A percentile compares a stretch with the other conserved stretches of the same genome.
phyloP scores from a whole-genome alignment of 2,113 vertebrate species.

The Gambusia affinis region DNA sequence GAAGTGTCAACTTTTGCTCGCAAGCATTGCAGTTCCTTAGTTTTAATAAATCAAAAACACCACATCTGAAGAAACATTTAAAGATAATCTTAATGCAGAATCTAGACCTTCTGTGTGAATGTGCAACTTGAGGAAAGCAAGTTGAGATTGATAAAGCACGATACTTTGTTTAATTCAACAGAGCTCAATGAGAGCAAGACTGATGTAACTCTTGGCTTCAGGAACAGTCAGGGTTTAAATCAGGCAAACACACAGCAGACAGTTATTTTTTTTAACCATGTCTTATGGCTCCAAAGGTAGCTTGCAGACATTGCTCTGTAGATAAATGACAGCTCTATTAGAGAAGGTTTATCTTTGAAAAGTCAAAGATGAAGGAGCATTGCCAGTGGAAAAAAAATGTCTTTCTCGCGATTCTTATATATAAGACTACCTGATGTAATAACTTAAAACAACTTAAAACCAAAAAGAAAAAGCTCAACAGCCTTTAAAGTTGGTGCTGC shows the following conservation, averaged over 20 bases:
- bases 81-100: not conserved
- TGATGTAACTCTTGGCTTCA: conserved; percentile 2
- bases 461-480: not conserved
- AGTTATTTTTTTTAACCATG: not conserved
- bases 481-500: not conserved
- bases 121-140: not conserved
- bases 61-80: not conserved
- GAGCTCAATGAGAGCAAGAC: not conserved
- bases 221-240: not conserved
- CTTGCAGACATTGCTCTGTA: not conserved
- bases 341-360: not conserved
- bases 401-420: not conserved
- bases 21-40: not conserved
- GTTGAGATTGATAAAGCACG: not conserved
- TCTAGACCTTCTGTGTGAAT: not conserved
- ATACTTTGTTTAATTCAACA: not conserved
- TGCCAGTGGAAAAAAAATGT: not conserved
- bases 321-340: not conserved
- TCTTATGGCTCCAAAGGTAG: not conserved
- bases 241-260: not conserved
- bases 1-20: not conserved
- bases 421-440: not conserved
- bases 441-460: not conserved
- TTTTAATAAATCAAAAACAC: not conserved
- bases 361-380: not conserved